Evolutionary conservation across 2,888 invertebrate species (phyloP).

Genomic region (Platynereis dumerilii): DNA sequence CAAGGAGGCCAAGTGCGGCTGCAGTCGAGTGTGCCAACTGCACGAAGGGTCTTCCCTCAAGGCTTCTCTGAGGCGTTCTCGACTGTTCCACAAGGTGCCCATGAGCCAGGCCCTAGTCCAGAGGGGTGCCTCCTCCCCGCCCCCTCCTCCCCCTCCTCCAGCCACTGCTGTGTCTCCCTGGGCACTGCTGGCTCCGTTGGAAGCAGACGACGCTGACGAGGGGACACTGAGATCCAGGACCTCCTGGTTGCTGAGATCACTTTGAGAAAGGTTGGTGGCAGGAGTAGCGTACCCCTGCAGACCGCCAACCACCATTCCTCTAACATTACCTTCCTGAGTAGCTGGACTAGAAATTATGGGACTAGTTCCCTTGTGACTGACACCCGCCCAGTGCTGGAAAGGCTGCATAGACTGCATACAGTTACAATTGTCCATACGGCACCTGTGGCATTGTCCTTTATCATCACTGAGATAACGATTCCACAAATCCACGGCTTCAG

Average conservation of each 20-base stretch:
- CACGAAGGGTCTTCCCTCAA: conserved; percentile 30
- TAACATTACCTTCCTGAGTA: no score
- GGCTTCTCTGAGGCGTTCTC: conserved; percentile 19
- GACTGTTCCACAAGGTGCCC: conserved; percentile 21
- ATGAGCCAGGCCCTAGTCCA: conserved; percentile 10
- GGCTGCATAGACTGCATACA: background rate
- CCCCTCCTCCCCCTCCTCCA: background rate
- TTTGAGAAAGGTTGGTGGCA: background rate
- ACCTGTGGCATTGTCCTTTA: background rate
- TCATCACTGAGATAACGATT: conserved; percentile 11
- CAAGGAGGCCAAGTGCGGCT: conserved; percentile 28
- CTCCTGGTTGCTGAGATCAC: conserved; percentile 10
- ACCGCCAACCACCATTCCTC: background rate
- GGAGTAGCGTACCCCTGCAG: background rate
- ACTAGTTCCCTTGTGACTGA: background rate
- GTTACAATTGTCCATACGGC: background rate
- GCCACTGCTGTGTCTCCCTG: background rate
- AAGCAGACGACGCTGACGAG: background rate
- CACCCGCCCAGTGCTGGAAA: background rate
- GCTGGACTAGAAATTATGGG: background rate
- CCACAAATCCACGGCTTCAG: conserved; percentile 35
- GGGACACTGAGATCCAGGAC: conserved; percentile 13
- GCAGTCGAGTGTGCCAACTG: conserved; percentile 36
- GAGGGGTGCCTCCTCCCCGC: conserved; percentile 5
- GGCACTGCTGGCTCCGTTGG: background rate